A percentile compares a stretch with the other conserved stretches of the same genome.
phyloP scores from a whole-genome alignment of 2,797 vertebrate genomes.

The Sebastes taczanowskii region DNA sequence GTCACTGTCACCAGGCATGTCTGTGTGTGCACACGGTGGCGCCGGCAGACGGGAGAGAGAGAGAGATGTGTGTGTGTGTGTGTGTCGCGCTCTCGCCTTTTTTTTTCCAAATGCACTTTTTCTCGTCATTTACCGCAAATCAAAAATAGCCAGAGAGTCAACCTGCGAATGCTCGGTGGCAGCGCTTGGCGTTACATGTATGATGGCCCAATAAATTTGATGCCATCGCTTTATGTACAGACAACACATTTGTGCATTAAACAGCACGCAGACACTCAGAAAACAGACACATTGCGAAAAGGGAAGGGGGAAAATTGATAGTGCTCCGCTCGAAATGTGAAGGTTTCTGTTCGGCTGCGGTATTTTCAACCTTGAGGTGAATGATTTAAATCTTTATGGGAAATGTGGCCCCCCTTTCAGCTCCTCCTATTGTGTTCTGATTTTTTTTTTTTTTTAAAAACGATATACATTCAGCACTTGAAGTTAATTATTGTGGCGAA shows the following conservation, averaged over 20 bases:
- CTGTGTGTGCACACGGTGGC: slow-evolving; percentile 81
- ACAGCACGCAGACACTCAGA: slow-evolving; percentile 32
- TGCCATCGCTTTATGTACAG: slow-evolving; percentile 61
- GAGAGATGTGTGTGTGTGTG: slow-evolving; percentile 31
- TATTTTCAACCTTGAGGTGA: slow-evolving; percentile 71
- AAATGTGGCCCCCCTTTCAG: slow-evolving; percentile 29
- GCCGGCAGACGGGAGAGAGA: slow-evolving; percentile 53
- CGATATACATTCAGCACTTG: slow-evolving; percentile 47
- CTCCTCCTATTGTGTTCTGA: slow-evolving; percentile 54
- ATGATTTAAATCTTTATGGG: slow-evolving; percentile 66
- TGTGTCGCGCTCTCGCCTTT: slow-evolving; percentile 81
- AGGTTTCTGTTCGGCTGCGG: slow-evolving; percentile 51
- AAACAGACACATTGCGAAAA: slow-evolving; percentile 37
- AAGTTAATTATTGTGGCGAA: slow-evolving; percentile 65
- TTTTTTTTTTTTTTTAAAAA: slow-evolving; percentile 17
- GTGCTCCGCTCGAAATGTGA: slow-evolving; percentile 48
- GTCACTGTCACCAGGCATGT: slow-evolving; percentile 97
- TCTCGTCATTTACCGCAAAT: slow-evolving; percentile 79
- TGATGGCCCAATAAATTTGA: slow-evolving; percentile 75
- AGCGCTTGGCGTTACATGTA: slow-evolving; percentile 19
- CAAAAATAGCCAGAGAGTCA: slow-evolving; percentile 69
- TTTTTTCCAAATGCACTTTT: slow-evolving; percentile 83
- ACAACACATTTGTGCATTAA: slow-evolving; percentile 70
- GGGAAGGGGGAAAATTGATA: slow-evolving; percentile 47
- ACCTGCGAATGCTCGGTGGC: slow-evolving; percentile 56